Evolutionary conservation across 2,888 invertebrate genomes (phyloP).

Genomic region (Lepetodrilus schrolli): DNA sequence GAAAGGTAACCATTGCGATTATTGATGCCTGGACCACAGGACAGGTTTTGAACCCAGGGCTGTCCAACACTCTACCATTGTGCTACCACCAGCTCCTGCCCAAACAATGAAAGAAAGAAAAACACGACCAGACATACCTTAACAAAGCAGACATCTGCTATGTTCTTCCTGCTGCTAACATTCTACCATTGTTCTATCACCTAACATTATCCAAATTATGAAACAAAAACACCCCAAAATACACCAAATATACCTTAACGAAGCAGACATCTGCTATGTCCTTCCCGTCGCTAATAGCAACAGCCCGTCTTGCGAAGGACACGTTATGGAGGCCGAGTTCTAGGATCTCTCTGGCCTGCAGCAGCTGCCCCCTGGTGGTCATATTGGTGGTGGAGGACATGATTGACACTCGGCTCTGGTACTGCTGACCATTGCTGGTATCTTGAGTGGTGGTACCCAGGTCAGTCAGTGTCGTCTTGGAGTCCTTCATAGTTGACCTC

Average conservation of each 20-base stretch:
- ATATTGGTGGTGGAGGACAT: slow-evolving; percentile 54
- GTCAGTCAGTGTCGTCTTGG: slow-evolving; percentile 59
- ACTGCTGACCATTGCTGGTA: slow-evolving; percentile 45
- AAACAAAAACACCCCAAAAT: neutral
- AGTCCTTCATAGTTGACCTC: slow-evolving; percentile 54
- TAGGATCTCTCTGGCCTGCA: slow-evolving; percentile 69
- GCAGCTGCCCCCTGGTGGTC: slow-evolving; percentile 59
- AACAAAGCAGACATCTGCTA: slow-evolving; percentile 73
- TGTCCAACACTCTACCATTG: no score
- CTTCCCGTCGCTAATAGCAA: slow-evolving; percentile 68
- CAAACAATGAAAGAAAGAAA: neutral
- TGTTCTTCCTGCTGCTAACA: slow-evolving; percentile 69
- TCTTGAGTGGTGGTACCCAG: neutral
- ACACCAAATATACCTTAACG: slow-evolving; percentile 65
- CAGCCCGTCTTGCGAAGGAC: slow-evolving; percentile 66
- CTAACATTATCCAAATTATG: no score
- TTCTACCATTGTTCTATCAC: no score
- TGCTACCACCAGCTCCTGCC: no score
- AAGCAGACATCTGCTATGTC: slow-evolving; percentile 72
- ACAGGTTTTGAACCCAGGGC: no score
- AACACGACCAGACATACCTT: slow-evolving; percentile 60
- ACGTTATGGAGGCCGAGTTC: slow-evolving; percentile 70
- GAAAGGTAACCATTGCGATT: no score
- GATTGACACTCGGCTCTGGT: slow-evolving; percentile 51
- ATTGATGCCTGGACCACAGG: no score